Percentiles rank a stretch among this genome's conserved stretches.
Conservation (phyloP, 2,797 vertebrate species). For the Parotocinclus haroldoi region DNA sequence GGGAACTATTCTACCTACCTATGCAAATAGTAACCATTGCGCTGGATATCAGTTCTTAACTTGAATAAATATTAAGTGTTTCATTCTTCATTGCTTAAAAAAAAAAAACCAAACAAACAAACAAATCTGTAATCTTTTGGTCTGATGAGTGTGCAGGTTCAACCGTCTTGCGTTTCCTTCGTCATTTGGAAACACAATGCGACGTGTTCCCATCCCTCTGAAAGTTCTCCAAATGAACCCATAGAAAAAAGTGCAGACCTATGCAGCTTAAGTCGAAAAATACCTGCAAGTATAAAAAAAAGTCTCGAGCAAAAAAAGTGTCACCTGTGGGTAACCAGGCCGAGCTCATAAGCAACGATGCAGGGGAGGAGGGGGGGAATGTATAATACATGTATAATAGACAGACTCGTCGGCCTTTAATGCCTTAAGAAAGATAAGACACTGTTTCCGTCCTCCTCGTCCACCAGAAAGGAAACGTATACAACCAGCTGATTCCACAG, state of each 20-base stretch:
- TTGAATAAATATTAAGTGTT: constrained; percentile 54
- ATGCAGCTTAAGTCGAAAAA: constrained; percentile 75
- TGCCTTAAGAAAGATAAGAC: constrained; percentile 76
- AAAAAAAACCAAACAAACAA: too few species aligned
- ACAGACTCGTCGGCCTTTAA: constrained; percentile 61
- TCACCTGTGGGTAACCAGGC: constrained; percentile 54
- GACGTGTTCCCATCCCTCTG: constrained; percentile 33
- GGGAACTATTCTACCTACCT: constrained; percentile 44
- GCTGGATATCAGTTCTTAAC: constrained; percentile 42
- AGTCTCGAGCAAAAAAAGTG: constrained; percentile 64
- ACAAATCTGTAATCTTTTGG: constrained; percentile 56
- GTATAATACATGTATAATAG: constrained; percentile 43
- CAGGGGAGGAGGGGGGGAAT: constrained; percentile 39
- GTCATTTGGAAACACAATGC: too few species aligned
- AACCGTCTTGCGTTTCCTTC: constrained; percentile 39
- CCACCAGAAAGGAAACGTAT: constrained; percentile 16
- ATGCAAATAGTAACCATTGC: constrained; percentile 48
- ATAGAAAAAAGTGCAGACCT: constrained; percentile 79
- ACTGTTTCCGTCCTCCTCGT: constrained; percentile 67
- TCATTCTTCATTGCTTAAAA: constrained; percentile 44
- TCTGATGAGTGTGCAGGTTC: constrained; percentile 49
- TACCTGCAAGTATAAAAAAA: constrained; percentile 78
- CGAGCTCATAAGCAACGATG: constrained; percentile 67
- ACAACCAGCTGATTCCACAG: constrained; percentile 48
- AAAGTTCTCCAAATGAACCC: constrained; percentile 45